These are phyloP conservation scores for Leucophenga montana DNA, from an alignment of 2,888 invertebrate genomes.

Conservation along the genomic window DNA sequence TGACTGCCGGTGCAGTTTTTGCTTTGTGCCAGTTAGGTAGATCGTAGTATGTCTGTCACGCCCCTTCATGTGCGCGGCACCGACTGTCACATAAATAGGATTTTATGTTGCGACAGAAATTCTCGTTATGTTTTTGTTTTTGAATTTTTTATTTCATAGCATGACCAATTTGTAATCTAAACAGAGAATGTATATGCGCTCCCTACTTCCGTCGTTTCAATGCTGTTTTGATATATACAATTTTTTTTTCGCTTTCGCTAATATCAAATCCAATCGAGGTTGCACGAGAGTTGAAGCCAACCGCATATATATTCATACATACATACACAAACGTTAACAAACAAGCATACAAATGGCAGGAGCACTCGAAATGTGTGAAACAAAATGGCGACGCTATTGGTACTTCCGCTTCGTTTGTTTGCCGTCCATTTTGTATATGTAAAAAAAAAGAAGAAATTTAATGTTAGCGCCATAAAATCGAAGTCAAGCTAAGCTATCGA, in stretches of 20 bases:
- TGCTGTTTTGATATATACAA: too few species aligned
- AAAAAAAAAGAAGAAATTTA: slow-evolving; percentile 43
- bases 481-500: slow-evolving; percentile 48
- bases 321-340: slow-evolving; percentile 10
- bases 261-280: slow-evolving; percentile 56
- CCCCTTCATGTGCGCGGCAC: slow-evolving; percentile 41
- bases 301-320: too few species aligned
- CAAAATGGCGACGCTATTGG: slow-evolving; percentile 10
- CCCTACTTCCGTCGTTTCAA: neutral
- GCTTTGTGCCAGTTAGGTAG: slow-evolving; percentile 43
- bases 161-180: slow-evolving; percentile 66
- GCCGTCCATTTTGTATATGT: neutral
- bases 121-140: slow-evolving; percentile 33
- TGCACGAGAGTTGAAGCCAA: slow-evolving; percentile 31
- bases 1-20: neutral
- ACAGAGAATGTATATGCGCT: slow-evolving; percentile 40
- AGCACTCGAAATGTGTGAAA: neutral
- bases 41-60: slow-evolving; percentile 42
- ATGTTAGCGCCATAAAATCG: slow-evolving; percentile 59
- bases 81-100: slow-evolving; percentile 4
- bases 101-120: slow-evolving; percentile 35
- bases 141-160: slow-evolving; percentile 35
- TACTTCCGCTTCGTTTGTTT: neutral
- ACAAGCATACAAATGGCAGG: slow-evolving; percentile 10
- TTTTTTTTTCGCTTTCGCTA: slow-evolving; percentile 38